Percentiles rank a stretch among this genome's conserved stretches.
Evolutionary conservation across 2,888 invertebrate genomes (phyloP).

Genomic region (Halocaridina rubra): DNA sequence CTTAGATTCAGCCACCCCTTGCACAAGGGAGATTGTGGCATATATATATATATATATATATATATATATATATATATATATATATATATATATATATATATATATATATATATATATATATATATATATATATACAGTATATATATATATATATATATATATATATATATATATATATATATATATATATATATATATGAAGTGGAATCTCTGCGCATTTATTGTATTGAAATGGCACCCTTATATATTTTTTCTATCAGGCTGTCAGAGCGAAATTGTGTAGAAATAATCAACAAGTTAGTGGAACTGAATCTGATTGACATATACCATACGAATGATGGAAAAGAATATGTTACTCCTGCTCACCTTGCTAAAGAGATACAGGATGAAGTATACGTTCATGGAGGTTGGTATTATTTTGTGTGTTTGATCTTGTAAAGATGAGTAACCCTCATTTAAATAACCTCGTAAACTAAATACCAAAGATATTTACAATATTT

Average conservation of each 20-base stretch:
- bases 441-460: too few species aligned
- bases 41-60: conserved; percentile 8
- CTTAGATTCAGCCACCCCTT: too few species aligned
- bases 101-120: conserved; percentile 27
- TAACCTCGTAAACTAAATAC: too few species aligned
- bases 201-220: background rate
- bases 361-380: conserved; percentile 79
- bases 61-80: conserved; percentile 34
- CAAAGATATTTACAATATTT: too few species aligned
- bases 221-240: background rate
- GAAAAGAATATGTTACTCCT: conserved; percentile 96
- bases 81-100: conserved; percentile 32
- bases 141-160: too few species aligned
- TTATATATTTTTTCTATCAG: conserved; percentile 71
- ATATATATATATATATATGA: too few species aligned
- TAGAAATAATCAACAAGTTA: conserved; percentile 92
- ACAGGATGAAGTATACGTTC: conserved; percentile 87
- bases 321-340: conserved; percentile 94
- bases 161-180: too few species aligned
- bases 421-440: background rate
- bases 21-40: too few species aligned
- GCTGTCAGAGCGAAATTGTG: conserved; percentile 94
- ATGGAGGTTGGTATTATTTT: conserved; percentile 73
- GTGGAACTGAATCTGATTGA: conserved; percentile 86
- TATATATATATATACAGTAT: background rate